Base-by-base conservation (phyloP, 1,140 invertebrate species). In the Drosophila obscura region DNA sequence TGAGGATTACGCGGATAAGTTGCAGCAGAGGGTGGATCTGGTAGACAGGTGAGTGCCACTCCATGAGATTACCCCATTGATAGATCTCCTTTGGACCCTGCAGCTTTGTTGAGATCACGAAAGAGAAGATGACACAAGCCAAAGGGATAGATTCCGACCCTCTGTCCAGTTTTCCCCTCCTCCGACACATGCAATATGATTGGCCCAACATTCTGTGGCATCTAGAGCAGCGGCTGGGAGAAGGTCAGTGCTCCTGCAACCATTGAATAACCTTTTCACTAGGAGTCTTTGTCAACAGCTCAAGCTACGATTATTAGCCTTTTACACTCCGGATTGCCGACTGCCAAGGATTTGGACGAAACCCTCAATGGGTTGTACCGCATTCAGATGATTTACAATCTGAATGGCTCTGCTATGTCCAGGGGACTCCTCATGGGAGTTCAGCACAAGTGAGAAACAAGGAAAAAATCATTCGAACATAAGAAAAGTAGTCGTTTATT, bases 151-250 rank as follows among this genome's bases (percentile, higher is more conserved):
- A 39, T 5, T 7, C 11, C n/a, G 39, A 43, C 7, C 39, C 52
- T 11, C 9, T 24, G 5, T 19, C 16, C 13, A 8, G 28, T 13
- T 35, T 55, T 41, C 9, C 15, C 4, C 16, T 55, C 5, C 15
- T 55, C 19, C 35, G 52, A 13, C 52, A 43, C 22, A 43, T 55
- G 52, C 52, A 41, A 11, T 2, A 3, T 7, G 52, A 55, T 13
- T 55, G 52, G 52, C 9, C 7, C 16, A 55, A 22, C 39, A 39
- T 28, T 15, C 11, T 55, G 16, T 39, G 16, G 52, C 19, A 55
- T 55, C 16, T 55, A 8, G 52, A 55, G 35, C 52, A 55, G 35
- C 28, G 43, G 52, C 16, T 39, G 19, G 52, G 28, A n/a, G 15
- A 4, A 13, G 52, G 52, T 55, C 3, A 19, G 52, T 43, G 4